Evolutionary conservation across 1,140 invertebrate species (phyloP), one percentile per base, ranked within the genome.

Genomic region (Zophobas atratus): DNA sequence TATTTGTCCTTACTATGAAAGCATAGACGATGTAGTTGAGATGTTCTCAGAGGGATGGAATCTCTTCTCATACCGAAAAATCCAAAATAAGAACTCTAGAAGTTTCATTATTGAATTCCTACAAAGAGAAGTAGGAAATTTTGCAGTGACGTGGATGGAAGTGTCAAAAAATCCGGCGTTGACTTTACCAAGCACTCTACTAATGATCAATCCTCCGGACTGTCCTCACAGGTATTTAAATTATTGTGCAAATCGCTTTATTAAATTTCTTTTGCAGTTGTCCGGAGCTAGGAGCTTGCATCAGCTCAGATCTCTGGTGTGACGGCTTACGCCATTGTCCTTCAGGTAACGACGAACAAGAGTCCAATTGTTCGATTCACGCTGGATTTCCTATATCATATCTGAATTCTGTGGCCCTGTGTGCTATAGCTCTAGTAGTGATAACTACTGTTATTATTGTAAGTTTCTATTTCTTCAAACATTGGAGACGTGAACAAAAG

Each of bases 11-110:
- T 84, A 55, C 75, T 84, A 79, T 34, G 84, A 86, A 55, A 85
- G 83, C 43, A 82, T 83, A 3, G 88, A 87, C 76, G 83, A 85
- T 84, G 88, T 88, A 72, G 91, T 93, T 38, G 93, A 94, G 82
- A 85, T 94, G 53, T 94, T 94, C 86, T 94, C 92, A 1, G 91
- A 92, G 20, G 94, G 93, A 0, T 95, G 93, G 93, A 91, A 91
- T 76, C 85, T 84, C 34, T 87, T 82, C 78, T 85, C 70, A 67
- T 86, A 81, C 86, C 87, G 76, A 49, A 88, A 78, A 80, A 87
- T 88, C 83, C 88, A 77, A 83, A 87, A 84, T 8, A 84, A 84
- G 43, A 91, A 93, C 77, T 89, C 91, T 0, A 85, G 91, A 57
- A 93, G 92, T 82, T 93, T 93, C 78, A 90, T 93, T 32, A 90